Conservation (phyloP, 1,140 invertebrate species). For the Holcopasites calliopsidis region DNA sequence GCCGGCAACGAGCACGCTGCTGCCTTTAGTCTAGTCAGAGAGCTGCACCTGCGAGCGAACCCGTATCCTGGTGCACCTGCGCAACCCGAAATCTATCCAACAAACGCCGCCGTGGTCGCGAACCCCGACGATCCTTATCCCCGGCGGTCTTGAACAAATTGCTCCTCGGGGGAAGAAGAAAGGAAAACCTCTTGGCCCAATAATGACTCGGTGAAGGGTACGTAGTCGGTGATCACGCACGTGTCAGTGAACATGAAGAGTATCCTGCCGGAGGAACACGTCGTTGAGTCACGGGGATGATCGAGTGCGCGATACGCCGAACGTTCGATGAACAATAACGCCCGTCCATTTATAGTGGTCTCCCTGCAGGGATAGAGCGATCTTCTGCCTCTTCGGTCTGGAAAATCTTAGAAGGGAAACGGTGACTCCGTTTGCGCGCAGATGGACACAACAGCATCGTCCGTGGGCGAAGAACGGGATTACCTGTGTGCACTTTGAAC, state of each 20-base stretch:
- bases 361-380: neutral
- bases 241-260: constrained; percentile 35
- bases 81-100: constrained; percentile 9
- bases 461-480: neutral
- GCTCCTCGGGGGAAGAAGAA: no score
- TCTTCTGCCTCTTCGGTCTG: no score
- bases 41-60: constrained; percentile 64
- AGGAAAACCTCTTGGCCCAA: neutral
- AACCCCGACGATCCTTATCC: neutral
- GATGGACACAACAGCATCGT: neutral
- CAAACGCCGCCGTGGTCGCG: no score
- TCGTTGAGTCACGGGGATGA: neutral
- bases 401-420: no score
- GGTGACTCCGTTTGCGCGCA: neutral
- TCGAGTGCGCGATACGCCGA: constrained; percentile 13
- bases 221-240: neutral
- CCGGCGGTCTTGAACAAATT: neutral
- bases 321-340: constrained; percentile 15
- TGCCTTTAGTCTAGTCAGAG: constrained; percentile 71
- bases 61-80: constrained; percentile 48
- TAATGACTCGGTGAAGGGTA: neutral
- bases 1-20: constrained; percentile 55
- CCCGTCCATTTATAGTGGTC: neutral
- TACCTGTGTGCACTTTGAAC: neutral
- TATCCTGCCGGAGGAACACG: neutral